Base-by-base conservation (phyloP, 2,888 invertebrate genomes). In the Spodoptera littoralis region DNA sequence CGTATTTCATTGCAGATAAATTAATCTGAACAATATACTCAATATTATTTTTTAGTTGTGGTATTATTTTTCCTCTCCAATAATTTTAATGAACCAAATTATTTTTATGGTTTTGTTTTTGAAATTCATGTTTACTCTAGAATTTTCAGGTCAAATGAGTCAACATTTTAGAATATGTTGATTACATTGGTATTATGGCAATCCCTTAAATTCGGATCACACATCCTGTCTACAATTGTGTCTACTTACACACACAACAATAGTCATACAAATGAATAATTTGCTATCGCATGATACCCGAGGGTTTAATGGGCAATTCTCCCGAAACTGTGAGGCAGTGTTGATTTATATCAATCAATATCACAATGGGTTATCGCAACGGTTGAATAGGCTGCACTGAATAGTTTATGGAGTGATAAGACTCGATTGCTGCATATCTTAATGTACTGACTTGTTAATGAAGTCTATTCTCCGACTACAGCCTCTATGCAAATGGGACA, bases 331-430 rank as follows among this genome's bases (percentile, higher is more conserved):
- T 54, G 56, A 69, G 60, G 54, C 53, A 30, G 57, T 22, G 13
- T 9, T 60, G 56, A 69, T 63, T 69, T 45, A 60, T 54, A 74
- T 72, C 70, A 74, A 74, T 72, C 74, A 72, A 74, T 72, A 69
- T 45, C 56, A 73, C 62, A 69, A 74, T 74, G 58, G 69, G 44
- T 56, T 62, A 49, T 52, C 53, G 62, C 46, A 45, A 45, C 62
- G 56, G 51, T 51, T 56, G 60, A 57, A 70, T 67, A 42, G 52
- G 22, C 42, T 53, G 48, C 53, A 51, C 13, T 60, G 56, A 57
- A 73, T 70, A 42, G 50, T 73, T 60, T 66, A 52, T 43, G 11
- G 42, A 36, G 36, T 36, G 27, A 50, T 57, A 56, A 30, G 46
- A 18, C 50, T 60, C 52, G 41, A 70, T 66, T 52, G 45, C 67